A percentile compares a stretch with the other conserved stretches of the same genome.
These are phyloP conservation scores for Choloepus hoffmanni DNA, from an alignment of 2,113 vertebrate species.

Conservation along the genomic window DNA sequence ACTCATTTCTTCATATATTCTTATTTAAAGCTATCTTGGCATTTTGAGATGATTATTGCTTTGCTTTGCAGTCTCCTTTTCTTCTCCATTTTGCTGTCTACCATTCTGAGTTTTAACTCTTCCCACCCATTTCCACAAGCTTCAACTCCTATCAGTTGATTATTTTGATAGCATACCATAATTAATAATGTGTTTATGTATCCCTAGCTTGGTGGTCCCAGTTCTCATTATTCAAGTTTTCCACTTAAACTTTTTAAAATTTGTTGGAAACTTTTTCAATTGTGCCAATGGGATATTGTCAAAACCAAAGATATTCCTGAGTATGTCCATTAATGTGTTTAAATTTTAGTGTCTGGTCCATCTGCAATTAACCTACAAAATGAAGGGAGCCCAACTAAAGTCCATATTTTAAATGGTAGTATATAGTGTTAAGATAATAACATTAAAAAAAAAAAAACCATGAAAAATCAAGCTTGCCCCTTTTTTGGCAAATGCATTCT, in stretches of 20 bases:
- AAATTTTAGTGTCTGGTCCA: neutral
- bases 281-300: neutral
- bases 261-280: neutral
- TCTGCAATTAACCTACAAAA: neutral
- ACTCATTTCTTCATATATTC: neutral
- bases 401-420: neutral
- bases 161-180: neutral
- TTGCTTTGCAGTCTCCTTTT: neutral
- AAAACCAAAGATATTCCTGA: neutral
- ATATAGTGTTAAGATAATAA: neutral
- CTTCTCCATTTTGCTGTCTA: neutral
- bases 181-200: neutral
- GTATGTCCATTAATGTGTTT: neutral
- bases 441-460: neutral
- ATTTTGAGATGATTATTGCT: neutral
- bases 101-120: neutral
- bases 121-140: neutral
- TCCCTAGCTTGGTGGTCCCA: neutral
- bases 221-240: conserved; percentile 10
- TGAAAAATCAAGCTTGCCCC: neutral
- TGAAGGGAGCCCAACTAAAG: neutral
- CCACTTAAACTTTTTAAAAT: conserved; percentile 23
- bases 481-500: neutral
- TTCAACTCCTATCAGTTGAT: neutral
- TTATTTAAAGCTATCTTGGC: neutral